Conservation (phyloP, 2,797 vertebrate genomes). For the Rhyacichthys aspro region DNA sequence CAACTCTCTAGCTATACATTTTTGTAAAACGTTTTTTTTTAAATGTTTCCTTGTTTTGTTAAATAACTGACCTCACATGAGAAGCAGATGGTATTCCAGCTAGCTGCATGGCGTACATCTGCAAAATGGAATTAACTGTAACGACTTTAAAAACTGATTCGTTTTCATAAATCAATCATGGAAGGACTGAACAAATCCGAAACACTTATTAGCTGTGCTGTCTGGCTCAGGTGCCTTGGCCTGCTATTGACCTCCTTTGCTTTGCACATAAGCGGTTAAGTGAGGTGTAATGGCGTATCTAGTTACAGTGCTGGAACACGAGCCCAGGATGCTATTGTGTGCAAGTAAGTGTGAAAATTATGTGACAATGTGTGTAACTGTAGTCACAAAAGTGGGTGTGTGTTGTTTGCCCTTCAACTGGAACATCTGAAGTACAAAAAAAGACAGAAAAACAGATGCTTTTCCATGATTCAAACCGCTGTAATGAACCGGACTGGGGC, state of each 20-base stretch:
- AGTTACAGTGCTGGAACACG: conserved; percentile 27
- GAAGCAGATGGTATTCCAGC: too few species aligned
- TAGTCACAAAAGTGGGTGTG: conserved; percentile 5
- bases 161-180: too few species aligned
- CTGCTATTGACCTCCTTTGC: conserved; percentile 28
- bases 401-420: conserved; percentile 30
- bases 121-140: too few species aligned
- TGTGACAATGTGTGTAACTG: conserved; percentile 7
- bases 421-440: conserved; percentile 30
- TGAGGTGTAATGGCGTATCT: conserved; percentile 36
- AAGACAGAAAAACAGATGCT: neutral
- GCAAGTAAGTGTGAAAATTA: conserved; percentile 3
- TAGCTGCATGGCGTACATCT: too few species aligned
- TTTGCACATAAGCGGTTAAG: conserved; percentile 40
- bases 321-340: conserved; percentile 3
- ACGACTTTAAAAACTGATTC: too few species aligned
- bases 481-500: neutral
- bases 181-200: too few species aligned
- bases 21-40: too few species aligned
- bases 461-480: neutral
- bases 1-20: too few species aligned
- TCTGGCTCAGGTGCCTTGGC: conserved; percentile 25
- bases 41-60: too few species aligned
- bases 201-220: conserved; percentile 1
- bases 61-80: too few species aligned